Evolutionary conservation across 2,797 vertebrate genomes (phyloP), one percentile per base, ranked within the genome.

Genomic region (Amblyopsis hoosieri): DNA sequence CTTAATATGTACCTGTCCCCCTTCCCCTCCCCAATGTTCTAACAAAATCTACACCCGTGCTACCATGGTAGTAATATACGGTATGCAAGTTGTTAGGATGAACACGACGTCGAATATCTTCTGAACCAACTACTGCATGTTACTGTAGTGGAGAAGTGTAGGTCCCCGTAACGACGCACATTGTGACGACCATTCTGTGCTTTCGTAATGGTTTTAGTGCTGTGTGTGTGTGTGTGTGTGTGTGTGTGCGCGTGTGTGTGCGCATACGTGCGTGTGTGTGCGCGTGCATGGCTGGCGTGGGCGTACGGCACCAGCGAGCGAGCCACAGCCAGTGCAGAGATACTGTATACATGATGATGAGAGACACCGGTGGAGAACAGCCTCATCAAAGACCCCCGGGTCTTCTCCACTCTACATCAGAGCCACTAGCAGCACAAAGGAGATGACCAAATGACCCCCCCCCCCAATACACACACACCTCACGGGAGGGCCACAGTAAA

Each of bases 311-410:
- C 33, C 33, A 37, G 49, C 5, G n/a, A 15, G 12, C 15, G n/a
- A n/a, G 49, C 12, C 37, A 12, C 59, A 37, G 19, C 29, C 8
- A 8, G 6, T 8, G 33, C 33, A 6, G 33, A 71, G 78, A 74
- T 23, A 23, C 23, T 23, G 23, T 23, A 84, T 87, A 87, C 85
- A 87, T 80, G 83, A 80, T 84, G 81, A 84, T 83, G 84, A 82
- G 77, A 70, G 69, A 67, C 72, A 72, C 66, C 82, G 81, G 78
- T 74, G 78, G 66, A 75, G 76, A 69, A 80, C 66, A 61, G 77
- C 88, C 87, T 87, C 90, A 23, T 91, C 88, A 91, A 91, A 91
- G 89, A 79, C 87, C 76, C 79, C 7, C 45, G 61, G 79, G 3
- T 49, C 56, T 46, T 47, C 55, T 64, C 90, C 3, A 2, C 85